Base-by-base conservation (phyloP, 2,888 invertebrate genomes). In the Morpho deidamia region DNA sequence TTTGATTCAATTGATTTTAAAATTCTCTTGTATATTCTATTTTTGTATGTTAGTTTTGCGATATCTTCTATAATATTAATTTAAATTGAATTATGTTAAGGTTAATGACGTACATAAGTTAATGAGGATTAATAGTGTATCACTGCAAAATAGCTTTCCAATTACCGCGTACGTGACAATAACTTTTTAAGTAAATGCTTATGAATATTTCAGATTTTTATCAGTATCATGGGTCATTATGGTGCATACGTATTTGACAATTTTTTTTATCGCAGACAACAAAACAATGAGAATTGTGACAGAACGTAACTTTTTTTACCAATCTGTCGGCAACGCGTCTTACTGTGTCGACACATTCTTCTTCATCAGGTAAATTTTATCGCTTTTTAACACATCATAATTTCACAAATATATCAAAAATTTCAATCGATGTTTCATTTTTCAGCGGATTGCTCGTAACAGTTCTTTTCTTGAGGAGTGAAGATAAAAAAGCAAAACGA, bases 321-420 rank as follows among this genome's bases (percentile, higher is more conserved):
- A 96, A 77, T 93, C 95, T 1, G 93, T 96, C 55, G 94, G 95
- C 55, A 96, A 96, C 78, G 96, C 95, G 1, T 95, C 95, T 7
- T 95, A 95, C 74, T 95, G 96, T 45, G 96, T 96, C 42, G 96
- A 96, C 71, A 95, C 95, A 7, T 96, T 96, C 83, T 96, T 96
- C 85, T 95, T 95, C 68, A 95, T 96, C 63, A 95, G 95, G 94
- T 95, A 67, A 52, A 60, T 32, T n/a, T 32, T 38, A 14, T 11
- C 39, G 10, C n/a, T 41, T 10, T 43, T 32, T 14, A n/a, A 11
- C 59, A 81, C 92, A 2, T 93, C n/a, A n/a, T 32, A 32, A 43
- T 11, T 23, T 2, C 23, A 23, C 1, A 23, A 23, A 23, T 1
- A 3, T 23, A 23, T 23, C 11, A 43, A 7, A 9, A 45, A 7